Percentiles rank a stretch among this genome's conserved stretches.
Evolutionary conservation across 2,113 vertebrate genomes (phyloP).

Genomic region (Cathartes aura): DNA sequence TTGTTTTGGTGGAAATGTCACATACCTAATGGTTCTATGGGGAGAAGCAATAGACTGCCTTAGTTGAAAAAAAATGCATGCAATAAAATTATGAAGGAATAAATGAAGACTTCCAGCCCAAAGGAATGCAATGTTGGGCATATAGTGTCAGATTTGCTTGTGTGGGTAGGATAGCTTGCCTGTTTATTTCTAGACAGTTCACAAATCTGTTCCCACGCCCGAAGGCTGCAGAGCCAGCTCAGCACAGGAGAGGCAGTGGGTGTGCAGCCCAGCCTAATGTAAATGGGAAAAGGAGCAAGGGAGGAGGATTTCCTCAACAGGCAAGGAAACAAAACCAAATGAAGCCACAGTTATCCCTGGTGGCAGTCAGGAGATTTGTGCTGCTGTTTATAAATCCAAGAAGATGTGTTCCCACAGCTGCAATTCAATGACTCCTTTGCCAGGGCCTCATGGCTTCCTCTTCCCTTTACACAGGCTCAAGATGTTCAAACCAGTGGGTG

Average conservation of each 20-base stretch:
- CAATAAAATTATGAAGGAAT: not conserved
- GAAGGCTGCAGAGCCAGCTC: not conserved
- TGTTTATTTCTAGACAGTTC: not conserved
- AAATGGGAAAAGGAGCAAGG: not conserved
- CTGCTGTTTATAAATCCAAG: not conserved
- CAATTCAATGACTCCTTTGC: not conserved
- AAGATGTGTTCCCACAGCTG: not conserved
- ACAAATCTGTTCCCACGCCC: not conserved
- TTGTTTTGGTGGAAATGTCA: slow-evolving; percentile 42
- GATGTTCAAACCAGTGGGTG: not conserved
- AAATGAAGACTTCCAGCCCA: not conserved
- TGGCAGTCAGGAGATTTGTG: not conserved
- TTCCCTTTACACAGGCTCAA: not conserved
- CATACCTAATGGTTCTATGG: not conserved
- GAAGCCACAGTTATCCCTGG: not conserved
- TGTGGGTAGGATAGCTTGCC: not conserved
- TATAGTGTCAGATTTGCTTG: not conserved
- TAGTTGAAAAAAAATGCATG: not conserved
- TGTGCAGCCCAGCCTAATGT: not conserved
- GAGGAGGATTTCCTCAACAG: not conserved
- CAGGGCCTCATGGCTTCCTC: not conserved
- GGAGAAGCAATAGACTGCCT: not conserved
- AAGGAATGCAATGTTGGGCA: not conserved
- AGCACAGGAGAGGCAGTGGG: not conserved
- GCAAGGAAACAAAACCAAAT: not conserved